Evolutionary conservation across 2,113 vertebrate species (phyloP).

Genomic region (Antechinus stuartii): DNA sequence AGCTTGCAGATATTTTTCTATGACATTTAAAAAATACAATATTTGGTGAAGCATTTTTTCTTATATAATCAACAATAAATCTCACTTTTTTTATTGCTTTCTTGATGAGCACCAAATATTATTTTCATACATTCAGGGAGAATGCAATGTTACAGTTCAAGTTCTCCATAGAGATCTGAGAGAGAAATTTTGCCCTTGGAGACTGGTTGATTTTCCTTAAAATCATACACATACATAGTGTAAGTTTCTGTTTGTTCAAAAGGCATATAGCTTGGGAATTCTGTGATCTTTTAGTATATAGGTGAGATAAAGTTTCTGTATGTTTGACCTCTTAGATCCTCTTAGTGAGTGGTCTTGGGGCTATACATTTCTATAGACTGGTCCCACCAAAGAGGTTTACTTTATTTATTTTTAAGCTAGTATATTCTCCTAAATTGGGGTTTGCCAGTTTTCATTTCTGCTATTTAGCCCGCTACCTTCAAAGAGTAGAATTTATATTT

Average conservation of each 20-base stretch:
- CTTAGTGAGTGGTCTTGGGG: neutral
- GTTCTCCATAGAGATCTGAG: constrained; percentile 33
- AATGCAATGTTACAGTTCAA: neutral
- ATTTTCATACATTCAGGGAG: constrained; percentile 34
- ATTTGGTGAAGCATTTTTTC: neutral
- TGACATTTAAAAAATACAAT: neutral
- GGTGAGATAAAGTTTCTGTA: neutral
- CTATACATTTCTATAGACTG: constrained; percentile 23
- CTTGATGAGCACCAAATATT: constrained; percentile 6
- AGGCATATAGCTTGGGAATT: neutral
- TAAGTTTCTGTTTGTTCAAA: constrained; percentile 30
- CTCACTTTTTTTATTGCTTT: constrained; percentile 21
- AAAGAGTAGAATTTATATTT: constrained; percentile 10
- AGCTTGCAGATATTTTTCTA: constrained; percentile 9
- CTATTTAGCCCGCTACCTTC: neutral
- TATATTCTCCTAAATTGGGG: neutral
- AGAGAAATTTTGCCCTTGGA: constrained; percentile 6
- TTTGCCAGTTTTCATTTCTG: constrained; percentile 14
- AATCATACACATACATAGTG: neutral
- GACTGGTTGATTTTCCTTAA: constrained; percentile 12
- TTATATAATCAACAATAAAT: constrained; percentile 16
- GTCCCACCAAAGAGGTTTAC: neutral
- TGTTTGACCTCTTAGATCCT: constrained; percentile 13
- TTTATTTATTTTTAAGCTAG: neutral
- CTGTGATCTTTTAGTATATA: neutral